Evolutionary conservation across 2,113 vertebrate species (phyloP), one percentile per base, ranked within the genome.

Genomic region (Chascanopsetta lugubris): DNA sequence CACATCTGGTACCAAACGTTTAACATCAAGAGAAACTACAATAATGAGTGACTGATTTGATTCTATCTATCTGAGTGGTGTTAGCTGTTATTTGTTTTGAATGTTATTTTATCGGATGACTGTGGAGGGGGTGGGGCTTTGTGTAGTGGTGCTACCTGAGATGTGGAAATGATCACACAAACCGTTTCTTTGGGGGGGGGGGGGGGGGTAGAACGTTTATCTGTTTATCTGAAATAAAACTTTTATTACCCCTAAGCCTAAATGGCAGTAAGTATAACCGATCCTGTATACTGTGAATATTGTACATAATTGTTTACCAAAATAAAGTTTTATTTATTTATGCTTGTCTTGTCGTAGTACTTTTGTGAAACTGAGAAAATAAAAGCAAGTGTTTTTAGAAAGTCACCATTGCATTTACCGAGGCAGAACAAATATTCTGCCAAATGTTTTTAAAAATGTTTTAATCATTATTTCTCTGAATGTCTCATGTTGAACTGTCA

Each of bases 281-380:
- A n/a, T n/a, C n/a, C n/a, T n/a, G n/a, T n/a, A 63, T 76, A 45
- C 57, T 80, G 71, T 87, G 53, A 75, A 81, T 86, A 76, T 45
- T 88, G 81, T 87, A 81, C n/a, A 78, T 73, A 82, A 40, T 71
- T 81, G 54, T 79, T 80, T 69, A 69, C 59, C 79, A 47, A 84
- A 88, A 90, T 84, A 87, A 89, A 90, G 63, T 82, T 88, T 78
- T 91, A 89, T 89, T 89, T 87, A 85, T 89, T 85, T 61, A 86
- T 69, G 2, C 30, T 21, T 3, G 7, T 47, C 24, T 64, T n/a
- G 6, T 25, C 42, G 18, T 20, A 25, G 8, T 53, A 12, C n/a
- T 34, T 32, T 29, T 30, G 13, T 3, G n/a, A 11, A 20, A 45
- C 11, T 11, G 38, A 42, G 38, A 18, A 18, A 40, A 15, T 49